phyloP scores from a whole-genome alignment of 2,888 invertebrate species.

The Oscheius onirici region DNA sequence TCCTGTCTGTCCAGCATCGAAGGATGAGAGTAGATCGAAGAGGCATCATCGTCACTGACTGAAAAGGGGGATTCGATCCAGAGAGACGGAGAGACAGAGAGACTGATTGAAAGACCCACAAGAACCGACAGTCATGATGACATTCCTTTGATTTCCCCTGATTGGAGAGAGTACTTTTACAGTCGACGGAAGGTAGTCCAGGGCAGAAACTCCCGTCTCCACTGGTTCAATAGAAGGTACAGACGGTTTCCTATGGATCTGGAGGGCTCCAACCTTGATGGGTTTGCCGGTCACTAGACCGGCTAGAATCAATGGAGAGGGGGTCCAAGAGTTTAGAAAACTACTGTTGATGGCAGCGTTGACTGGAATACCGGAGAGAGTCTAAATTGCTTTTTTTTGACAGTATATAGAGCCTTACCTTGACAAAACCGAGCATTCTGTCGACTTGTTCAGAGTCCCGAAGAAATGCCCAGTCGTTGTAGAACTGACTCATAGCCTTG shows the following conservation, averaged over 20 bases:
- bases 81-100: no score
- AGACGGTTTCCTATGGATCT: constrained; percentile 37
- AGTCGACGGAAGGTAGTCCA: constrained; percentile 43
- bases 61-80: neutral
- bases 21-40: constrained; percentile 69
- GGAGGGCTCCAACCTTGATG: constrained; percentile 46
- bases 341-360: constrained; percentile 73
- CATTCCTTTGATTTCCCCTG: neutral
- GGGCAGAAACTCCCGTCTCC: constrained; percentile 51
- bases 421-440: constrained; percentile 64
- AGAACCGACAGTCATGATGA: constrained; percentile 16
- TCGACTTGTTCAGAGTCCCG: constrained; percentile 73
- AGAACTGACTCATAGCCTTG: constrained; percentile 72
- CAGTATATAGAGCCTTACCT: constrained; percentile 9
- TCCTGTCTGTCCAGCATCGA: constrained; percentile 52
- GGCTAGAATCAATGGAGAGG: constrained; percentile 72
- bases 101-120: no score
- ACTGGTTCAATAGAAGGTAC: constrained; percentile 22
- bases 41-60: constrained; percentile 57
- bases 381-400: neutral
- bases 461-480: constrained; percentile 72
- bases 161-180: constrained; percentile 27
- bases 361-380: constrained; percentile 22
- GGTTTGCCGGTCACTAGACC: constrained; percentile 67
- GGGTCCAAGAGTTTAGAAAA: constrained; percentile 74